Conservation (phyloP, 2,888 invertebrate genomes). For the Amiota mariae region DNA sequence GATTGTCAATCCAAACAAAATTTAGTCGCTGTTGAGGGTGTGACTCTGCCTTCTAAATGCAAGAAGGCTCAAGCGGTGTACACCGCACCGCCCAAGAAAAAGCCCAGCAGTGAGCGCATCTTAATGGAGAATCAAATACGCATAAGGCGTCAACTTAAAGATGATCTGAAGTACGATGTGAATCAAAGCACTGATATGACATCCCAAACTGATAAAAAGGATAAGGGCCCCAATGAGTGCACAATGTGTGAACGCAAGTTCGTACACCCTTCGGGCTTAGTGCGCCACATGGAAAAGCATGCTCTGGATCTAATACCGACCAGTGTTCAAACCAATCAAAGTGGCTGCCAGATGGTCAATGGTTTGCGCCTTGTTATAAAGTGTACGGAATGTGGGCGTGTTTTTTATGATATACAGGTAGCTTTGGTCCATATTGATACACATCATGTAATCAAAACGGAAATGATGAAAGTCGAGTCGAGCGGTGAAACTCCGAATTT, state of each 20-base stretch:
- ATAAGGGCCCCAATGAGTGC: slow-evolving; percentile 70
- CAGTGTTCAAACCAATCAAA: slow-evolving; percentile 37
- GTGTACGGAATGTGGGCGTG: slow-evolving; percentile 68
- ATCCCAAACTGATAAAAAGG: slow-evolving; percentile 49
- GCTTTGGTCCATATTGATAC: slow-evolving; percentile 60
- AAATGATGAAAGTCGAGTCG: background rate
- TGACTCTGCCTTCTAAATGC: no score
- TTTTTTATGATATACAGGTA: slow-evolving; percentile 60
- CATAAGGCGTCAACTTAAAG: slow-evolving; percentile 69
- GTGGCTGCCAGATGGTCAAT: slow-evolving; percentile 40
- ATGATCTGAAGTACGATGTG: slow-evolving; percentile 70
- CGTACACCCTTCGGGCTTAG: slow-evolving; percentile 71
- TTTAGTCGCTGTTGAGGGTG: background rate
- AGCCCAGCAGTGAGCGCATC: slow-evolving; percentile 57
- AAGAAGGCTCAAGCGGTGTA: background rate
- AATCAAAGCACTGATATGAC: slow-evolving; percentile 48
- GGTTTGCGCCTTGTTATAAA: slow-evolving; percentile 64
- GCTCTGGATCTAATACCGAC: slow-evolving; percentile 69
- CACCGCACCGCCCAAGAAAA: slow-evolving; percentile 30
- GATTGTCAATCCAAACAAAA: no score
- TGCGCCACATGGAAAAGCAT: slow-evolving; percentile 73
- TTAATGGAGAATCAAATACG: slow-evolving; percentile 71
- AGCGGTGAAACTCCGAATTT: background rate
- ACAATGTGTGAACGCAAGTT: slow-evolving; percentile 72
- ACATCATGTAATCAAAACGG: background rate